A percentile compares a stretch with the other conserved stretches of the same genome.
Evolutionary conservation across 2,113 vertebrate species (phyloP).

Genomic region (Oceanodroma tethys): DNA sequence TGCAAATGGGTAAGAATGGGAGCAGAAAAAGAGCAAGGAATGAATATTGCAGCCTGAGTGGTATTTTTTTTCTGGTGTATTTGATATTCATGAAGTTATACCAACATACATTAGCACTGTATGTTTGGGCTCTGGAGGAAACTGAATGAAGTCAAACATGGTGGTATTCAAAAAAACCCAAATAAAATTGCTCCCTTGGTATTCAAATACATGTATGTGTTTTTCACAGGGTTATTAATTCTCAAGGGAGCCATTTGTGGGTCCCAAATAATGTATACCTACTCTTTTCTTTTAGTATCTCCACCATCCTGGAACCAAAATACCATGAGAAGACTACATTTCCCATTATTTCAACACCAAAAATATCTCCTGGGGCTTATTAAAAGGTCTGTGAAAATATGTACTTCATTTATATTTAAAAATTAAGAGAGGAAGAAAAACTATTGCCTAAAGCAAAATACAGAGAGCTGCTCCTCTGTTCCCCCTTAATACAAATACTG

Average conservation of each 20-base stretch:
- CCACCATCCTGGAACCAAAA: slow-evolving; percentile 15
- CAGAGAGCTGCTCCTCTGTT: background rate
- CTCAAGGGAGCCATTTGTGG: slow-evolving; percentile 5
- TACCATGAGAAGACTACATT: slow-evolving; percentile 10
- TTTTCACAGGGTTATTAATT: background rate
- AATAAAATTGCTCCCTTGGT: background rate
- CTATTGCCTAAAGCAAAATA: background rate
- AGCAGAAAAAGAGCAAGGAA: background rate
- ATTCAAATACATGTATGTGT: background rate
- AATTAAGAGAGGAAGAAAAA: background rate
- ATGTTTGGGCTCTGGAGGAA: background rate
- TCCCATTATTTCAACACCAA: slow-evolving; percentile 6
- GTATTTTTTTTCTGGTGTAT: background rate
- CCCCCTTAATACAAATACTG: background rate
- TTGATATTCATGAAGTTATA: background rate
- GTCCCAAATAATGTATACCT: background rate
- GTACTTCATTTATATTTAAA: background rate
- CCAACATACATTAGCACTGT: background rate
- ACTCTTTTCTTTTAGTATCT: slow-evolving; percentile 17
- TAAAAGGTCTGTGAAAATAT: slow-evolving; percentile 24
- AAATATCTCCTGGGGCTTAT: background rate
- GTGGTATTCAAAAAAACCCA: background rate
- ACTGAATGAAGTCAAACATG: background rate
- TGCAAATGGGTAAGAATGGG: background rate
- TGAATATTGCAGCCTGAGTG: background rate